Evolutionary conservation across 30 jellyfish, hydroid and myxozoan genomes (phyloP).

Genomic region (Clytia hemisphaerica): DNA sequence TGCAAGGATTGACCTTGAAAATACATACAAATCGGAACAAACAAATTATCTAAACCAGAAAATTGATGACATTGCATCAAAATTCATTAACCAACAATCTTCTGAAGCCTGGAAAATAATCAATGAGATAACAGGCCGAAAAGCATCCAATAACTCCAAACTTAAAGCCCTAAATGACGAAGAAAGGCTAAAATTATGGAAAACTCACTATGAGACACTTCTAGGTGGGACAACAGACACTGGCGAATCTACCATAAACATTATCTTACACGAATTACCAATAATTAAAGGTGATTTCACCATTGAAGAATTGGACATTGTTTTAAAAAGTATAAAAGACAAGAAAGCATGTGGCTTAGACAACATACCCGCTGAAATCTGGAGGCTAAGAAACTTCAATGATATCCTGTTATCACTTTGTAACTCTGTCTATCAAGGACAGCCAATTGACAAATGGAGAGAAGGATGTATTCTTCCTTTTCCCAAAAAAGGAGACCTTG

Average conservation of each 20-base stretch:
- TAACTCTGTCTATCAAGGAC: background rate
- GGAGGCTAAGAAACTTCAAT: background rate
- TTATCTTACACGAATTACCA: background rate
- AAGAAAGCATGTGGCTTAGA: conserved; percentile 19
- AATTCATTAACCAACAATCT: background rate
- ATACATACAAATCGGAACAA: background rate
- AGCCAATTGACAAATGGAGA: background rate
- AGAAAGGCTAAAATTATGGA: conserved; percentile 13
- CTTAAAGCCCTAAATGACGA: conserved; percentile 17
- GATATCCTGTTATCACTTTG: conserved; percentile 2
- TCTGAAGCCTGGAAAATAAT: conserved; percentile 13
- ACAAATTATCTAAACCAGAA: too few relatives aligned
- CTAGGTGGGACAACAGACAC: conserved; percentile 17
- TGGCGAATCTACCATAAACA: background rate
- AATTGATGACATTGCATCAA: background rate
- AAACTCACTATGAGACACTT: conserved; percentile 9
- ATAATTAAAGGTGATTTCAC: conserved; percentile 13
- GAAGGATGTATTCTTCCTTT: conserved; percentile 11
- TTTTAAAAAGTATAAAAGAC: background rate
- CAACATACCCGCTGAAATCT: conserved; percentile 16
- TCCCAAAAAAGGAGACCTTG: conserved; percentile 26
- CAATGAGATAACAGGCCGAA: conserved; percentile 32
- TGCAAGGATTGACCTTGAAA: background rate
- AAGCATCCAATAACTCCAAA: conserved; percentile 5
- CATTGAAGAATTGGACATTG: conserved; percentile 7